These are phyloP conservation scores for Adineta ricciae DNA, from an alignment of 2,888 invertebrate genomes.

Conservation along the genomic window DNA sequence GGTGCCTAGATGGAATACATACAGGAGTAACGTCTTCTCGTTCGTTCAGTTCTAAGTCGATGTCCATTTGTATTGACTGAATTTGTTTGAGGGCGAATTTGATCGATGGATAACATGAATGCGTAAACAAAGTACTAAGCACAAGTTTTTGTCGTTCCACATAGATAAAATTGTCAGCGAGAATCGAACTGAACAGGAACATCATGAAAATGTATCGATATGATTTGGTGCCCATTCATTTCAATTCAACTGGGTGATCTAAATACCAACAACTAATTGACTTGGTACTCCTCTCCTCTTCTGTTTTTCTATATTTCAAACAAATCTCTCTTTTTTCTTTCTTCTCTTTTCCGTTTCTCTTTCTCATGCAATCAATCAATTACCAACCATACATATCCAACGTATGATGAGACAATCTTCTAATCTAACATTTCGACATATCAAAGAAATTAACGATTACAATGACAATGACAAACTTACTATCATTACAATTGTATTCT, in stretches of 20 bases:
- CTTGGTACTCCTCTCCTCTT: background rate
- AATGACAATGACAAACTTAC: no score
- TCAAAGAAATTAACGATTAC: no score
- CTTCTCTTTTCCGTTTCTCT: background rate
- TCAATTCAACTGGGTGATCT: background rate
- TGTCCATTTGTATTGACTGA: background rate
- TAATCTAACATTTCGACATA: no score
- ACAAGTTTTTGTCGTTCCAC: background rate
- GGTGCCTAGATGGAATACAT: background rate
- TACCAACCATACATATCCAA: background rate
- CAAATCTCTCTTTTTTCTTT: background rate
- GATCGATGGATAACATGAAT: background rate
- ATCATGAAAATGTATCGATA: background rate
- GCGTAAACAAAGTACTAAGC: background rate
- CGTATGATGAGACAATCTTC: background rate
- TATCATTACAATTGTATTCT: no score
- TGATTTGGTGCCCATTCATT: conserved; percentile 3
- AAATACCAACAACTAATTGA: background rate
- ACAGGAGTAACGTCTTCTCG: background rate
- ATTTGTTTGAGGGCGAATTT: background rate
- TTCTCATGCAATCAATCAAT: background rate
- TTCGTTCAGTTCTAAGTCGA: background rate
- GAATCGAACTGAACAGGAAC: background rate
- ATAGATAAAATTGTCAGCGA: background rate
- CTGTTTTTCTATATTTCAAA: background rate